Evolutionary conservation across 1,140 invertebrate genomes (phyloP).

Genomic region (Calycopis cecrops): DNA sequence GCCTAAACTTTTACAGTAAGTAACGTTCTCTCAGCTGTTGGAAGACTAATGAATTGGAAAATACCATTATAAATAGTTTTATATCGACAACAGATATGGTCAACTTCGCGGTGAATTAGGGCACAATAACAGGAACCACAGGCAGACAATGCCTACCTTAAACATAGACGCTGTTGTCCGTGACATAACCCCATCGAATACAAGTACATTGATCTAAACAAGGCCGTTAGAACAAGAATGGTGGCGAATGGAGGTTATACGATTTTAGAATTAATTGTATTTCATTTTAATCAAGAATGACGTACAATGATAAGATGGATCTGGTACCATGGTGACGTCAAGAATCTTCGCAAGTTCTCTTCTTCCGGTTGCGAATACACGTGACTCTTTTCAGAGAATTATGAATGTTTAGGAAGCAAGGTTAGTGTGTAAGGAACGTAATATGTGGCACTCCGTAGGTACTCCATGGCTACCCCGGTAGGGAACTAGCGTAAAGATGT

Average conservation of each 20-base stretch:
- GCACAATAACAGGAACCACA: slow-evolving; percentile 73
- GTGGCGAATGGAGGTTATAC: not conserved
- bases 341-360: too few species aligned
- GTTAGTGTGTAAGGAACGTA: too few species aligned
- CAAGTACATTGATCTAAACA: slow-evolving; percentile 34
- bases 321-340: too few species aligned
- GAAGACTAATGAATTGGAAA: slow-evolving; percentile 35
- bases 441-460: too few species aligned
- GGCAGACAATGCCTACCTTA: slow-evolving; percentile 49
- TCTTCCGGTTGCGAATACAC: too few species aligned
- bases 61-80: slow-evolving; percentile 51
- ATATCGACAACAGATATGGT: slow-evolving; percentile 56
- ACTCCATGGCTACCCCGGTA: too few species aligned
- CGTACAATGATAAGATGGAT: too few species aligned
- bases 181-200: slow-evolving; percentile 49
- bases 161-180: slow-evolving; percentile 41
- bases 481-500: too few species aligned
- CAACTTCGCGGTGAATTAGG: slow-evolving; percentile 64
- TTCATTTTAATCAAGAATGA: too few species aligned
- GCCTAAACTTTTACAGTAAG: slow-evolving; percentile 23
- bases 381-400: too few species aligned
- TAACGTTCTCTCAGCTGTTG: slow-evolving; percentile 18
- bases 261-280: too few species aligned
- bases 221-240: slow-evolving; percentile 44
- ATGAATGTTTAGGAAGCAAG: too few species aligned